Conservation (phyloP, 2,113 vertebrate species). For the Oophaga pumilio region DNA sequence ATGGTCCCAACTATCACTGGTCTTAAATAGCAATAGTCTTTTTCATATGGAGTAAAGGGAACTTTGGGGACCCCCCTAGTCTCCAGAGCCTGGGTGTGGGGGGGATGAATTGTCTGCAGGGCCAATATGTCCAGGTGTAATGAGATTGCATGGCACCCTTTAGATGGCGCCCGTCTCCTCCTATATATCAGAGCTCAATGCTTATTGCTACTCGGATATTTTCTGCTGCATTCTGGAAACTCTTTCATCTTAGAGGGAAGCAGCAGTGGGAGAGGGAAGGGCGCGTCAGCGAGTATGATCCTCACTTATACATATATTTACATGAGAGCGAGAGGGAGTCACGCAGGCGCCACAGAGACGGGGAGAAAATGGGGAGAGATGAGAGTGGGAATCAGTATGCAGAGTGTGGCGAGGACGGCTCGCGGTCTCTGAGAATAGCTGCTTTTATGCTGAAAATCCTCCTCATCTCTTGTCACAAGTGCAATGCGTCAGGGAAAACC, state of each 20-base stretch:
- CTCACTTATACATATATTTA: slow-evolving; percentile 37
- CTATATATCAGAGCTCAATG: neutral
- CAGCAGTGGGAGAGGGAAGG: neutral
- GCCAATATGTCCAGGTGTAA: neutral
- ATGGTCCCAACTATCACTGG: no score
- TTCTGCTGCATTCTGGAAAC: neutral
- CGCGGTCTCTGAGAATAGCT: neutral
- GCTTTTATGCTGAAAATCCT: slow-evolving; percentile 28
- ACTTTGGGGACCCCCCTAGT: no score
- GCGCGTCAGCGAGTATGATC: neutral
- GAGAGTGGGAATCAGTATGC: slow-evolving; percentile 48
- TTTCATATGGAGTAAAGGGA: no score
- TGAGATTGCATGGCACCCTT: neutral
- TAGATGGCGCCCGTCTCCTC: neutral
- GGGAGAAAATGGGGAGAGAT: neutral
- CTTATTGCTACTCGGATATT: neutral
- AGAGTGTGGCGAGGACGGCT: neutral
- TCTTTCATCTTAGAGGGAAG: slow-evolving; percentile 3
- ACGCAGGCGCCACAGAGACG: neutral
- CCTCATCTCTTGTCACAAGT: slow-evolving; percentile 47
- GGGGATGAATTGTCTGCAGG: no score
- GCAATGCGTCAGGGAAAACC: slow-evolving; percentile 35
- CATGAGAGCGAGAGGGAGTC: slow-evolving; percentile 1
- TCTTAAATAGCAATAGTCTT: no score
- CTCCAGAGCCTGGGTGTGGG: no score